A percentile compares a stretch with the other conserved stretches of the same genome.
phyloP scores from a whole-genome alignment of 2,113 vertebrate species.

The Salvelinus sp. region DNA sequence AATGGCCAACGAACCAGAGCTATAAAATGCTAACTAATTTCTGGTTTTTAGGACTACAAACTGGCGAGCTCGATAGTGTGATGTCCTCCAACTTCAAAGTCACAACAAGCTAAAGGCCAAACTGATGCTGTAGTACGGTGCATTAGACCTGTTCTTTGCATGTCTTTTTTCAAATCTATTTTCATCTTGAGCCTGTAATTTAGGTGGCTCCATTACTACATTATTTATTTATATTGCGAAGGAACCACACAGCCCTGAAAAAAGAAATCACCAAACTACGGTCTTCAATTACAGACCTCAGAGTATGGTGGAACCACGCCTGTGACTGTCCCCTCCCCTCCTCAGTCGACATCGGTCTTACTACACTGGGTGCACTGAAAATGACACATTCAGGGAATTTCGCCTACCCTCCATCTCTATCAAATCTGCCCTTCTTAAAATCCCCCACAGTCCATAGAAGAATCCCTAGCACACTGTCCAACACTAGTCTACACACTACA shows the following conservation, averaged over 20 bases:
- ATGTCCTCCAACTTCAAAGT: too few species aligned
- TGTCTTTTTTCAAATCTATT: conserved; percentile 61
- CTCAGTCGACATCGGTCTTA: not conserved
- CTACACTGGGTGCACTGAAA: conserved; percentile 40
- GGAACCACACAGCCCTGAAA: conserved; percentile 64
- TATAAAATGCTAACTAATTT: too few species aligned
- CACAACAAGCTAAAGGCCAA: not conserved
- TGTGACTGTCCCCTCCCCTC: conserved; percentile 64
- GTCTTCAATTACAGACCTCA: conserved; percentile 74
- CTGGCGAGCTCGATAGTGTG: too few species aligned
- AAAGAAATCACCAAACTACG: conserved; percentile 65
- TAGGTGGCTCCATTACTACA: conserved; percentile 70
- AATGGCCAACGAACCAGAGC: too few species aligned
- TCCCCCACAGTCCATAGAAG: not conserved
- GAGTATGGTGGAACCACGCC: conserved; percentile 60
- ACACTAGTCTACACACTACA: not conserved
- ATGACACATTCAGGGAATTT: conserved; percentile 39
- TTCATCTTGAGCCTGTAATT: conserved; percentile 71
- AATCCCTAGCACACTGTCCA: not conserved
- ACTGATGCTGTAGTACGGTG: too few species aligned
- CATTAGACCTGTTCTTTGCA: conserved; percentile 20
- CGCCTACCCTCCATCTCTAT: not conserved
- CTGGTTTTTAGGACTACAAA: too few species aligned
- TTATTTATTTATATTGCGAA: conserved; percentile 75
- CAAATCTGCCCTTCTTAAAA: conserved; percentile 4